phyloP scores from a whole-genome alignment of 1,140 invertebrate genomes.

The Papilio glaucus region DNA sequence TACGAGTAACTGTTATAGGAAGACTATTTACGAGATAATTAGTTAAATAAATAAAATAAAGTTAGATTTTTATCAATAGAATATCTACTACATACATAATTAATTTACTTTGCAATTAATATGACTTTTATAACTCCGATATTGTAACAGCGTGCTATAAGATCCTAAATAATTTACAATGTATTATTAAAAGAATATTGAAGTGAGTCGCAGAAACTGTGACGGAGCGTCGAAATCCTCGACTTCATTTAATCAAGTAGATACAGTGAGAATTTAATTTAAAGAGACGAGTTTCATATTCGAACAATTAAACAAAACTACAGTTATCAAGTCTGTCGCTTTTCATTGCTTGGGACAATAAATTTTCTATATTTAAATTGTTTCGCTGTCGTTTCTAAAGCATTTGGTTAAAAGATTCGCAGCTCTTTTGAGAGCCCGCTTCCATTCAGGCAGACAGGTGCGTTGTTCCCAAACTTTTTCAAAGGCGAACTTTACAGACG shows the following conservation, averaged over 20 bases:
- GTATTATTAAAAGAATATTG: neutral
- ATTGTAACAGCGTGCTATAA: neutral
- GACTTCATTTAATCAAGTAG: slow-evolving; percentile 17
- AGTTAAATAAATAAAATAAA: too few species aligned
- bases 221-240: slow-evolving; percentile 1
- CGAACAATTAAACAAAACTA: slow-evolving; percentile 40
- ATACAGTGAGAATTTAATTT: slow-evolving; percentile 21
- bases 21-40: too few species aligned
- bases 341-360: slow-evolving; percentile 46
- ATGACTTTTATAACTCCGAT: too few species aligned
- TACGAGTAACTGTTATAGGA: too few species aligned
- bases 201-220: slow-evolving; percentile 2
- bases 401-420: slow-evolving; percentile 48
- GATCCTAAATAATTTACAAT: neutral
- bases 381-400: slow-evolving; percentile 44
- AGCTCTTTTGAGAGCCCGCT: slow-evolving; percentile 54
- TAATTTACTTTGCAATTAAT: too few species aligned
- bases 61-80: too few species aligned
- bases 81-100: too few species aligned
- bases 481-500: slow-evolving; percentile 73
- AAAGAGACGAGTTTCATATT: slow-evolving; percentile 22
- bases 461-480: slow-evolving; percentile 65
- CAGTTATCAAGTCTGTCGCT: slow-evolving; percentile 46
- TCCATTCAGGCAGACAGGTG: slow-evolving; percentile 64
- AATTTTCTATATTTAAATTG: slow-evolving; percentile 49